phyloP scores from a whole-genome alignment of 2,888 invertebrate species.

The Drosophila ezoana region DNA sequence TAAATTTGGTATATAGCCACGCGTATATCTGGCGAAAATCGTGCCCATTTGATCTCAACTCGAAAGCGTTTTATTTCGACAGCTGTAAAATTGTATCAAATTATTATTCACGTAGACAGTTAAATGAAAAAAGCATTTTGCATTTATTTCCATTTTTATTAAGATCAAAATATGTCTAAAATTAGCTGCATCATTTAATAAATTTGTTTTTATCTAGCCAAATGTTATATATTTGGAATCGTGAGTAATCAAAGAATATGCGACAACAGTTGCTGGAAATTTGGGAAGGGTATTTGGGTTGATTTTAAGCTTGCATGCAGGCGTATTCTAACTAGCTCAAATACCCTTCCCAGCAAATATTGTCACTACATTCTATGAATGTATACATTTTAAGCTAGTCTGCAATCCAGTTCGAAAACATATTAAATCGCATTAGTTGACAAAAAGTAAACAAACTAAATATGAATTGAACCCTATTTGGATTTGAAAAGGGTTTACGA shows the following conservation, averaged over 20 bases:
- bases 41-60: conserved; percentile 15
- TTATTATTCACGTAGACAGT: conserved; percentile 36
- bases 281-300: background rate
- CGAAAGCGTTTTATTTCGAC: conserved; percentile 42
- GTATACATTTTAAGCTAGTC: too few species aligned
- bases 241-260: conserved; percentile 48
- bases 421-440: too few species aligned
- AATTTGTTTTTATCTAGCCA: background rate
- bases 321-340: too few species aligned
- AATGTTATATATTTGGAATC: conserved; percentile 6
- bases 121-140: conserved; percentile 34
- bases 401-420: too few species aligned
- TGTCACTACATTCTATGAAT: too few species aligned
- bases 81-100: conserved; percentile 23
- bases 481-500: too few species aligned
- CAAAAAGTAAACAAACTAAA: too few species aligned
- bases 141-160: conserved; percentile 7
- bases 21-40: conserved; percentile 52
- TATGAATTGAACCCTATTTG: too few species aligned
- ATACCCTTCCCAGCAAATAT: too few species aligned
- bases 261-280: conserved; percentile 2
- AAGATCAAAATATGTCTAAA: conserved; percentile 13
- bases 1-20: conserved; percentile 22
- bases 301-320: too few species aligned
- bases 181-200: conserved; percentile 34